Percentiles rank a stretch among this genome's conserved stretches.
These are phyloP conservation scores for Pseudomyrmex pallidus DNA, from an alignment of 1,140 invertebrate species.

Conservation along the genomic window DNA sequence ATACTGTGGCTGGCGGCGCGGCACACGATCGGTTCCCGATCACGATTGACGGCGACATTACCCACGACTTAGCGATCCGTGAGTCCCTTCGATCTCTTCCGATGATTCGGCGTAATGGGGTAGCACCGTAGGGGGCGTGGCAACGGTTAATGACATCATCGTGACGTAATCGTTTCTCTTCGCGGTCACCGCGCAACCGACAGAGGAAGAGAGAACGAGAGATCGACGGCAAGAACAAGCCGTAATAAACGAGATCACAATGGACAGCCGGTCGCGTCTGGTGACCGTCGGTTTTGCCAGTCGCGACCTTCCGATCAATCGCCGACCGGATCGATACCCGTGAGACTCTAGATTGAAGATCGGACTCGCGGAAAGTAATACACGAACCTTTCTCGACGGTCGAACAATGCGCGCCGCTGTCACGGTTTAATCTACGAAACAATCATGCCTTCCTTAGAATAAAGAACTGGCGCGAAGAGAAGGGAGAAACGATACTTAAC, in stretches of 20 bases:
- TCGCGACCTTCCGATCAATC: conserved; percentile 46
- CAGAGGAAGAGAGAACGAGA: neutral
- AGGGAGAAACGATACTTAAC: neutral
- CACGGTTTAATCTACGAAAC: conserved; percentile 23
- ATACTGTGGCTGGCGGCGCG: neutral
- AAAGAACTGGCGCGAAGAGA: neutral
- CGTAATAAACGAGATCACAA: conserved; percentile 68
- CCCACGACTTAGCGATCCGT: neutral
- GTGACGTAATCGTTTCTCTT: conserved; percentile 83
- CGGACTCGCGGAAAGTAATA: neutral
- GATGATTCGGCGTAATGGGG: conserved; percentile 83
- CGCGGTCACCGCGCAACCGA: conserved; percentile 69
- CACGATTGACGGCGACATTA: neutral
- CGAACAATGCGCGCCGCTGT: neutral
- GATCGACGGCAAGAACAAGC: conserved; percentile 59
- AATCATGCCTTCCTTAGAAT: neutral
- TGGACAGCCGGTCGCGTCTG: conserved; percentile 37
- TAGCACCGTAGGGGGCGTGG: conserved; percentile 81
- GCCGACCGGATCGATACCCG: conserved; percentile 43
- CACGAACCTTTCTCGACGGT: neutral
- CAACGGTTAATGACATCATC: conserved; percentile 82
- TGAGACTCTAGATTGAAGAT: conserved; percentile 30
- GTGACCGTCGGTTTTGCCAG: neutral
- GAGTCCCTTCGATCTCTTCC: conserved; percentile 69
- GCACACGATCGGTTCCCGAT: conserved; percentile 28